Evolutionary conservation across 1,140 invertebrate species (phyloP).

Genomic region (Tetramorium simillimum): DNA sequence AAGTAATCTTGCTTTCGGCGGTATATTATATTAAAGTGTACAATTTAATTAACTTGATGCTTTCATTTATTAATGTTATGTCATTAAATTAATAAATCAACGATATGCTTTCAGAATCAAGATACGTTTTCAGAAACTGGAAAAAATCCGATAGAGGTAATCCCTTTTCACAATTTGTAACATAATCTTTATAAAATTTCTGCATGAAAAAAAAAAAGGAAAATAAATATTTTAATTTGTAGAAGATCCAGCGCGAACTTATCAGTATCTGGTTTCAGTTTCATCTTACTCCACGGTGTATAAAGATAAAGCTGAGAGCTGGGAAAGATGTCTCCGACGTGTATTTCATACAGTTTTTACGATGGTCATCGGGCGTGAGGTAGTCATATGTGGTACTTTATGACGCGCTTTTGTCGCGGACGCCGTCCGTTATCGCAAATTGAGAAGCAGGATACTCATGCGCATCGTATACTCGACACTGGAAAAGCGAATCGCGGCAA

Average conservation of each 20-base stretch:
- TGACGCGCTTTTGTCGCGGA: neutral
- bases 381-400: neutral
- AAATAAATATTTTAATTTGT: neutral
- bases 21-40: neutral
- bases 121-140: neutral
- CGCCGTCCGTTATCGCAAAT: constrained; percentile 25
- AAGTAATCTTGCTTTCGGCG: neutral
- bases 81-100: neutral
- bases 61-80: neutral
- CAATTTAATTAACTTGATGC: neutral
- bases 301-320: neutral
- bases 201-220: neutral
- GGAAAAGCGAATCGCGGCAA: neutral
- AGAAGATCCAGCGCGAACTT: neutral
- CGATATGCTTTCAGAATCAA: neutral
- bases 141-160: neutral
- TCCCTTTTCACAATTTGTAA: neutral
- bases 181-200: neutral
- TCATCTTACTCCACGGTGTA: neutral
- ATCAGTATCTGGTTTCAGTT: neutral
- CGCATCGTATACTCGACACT: neutral
- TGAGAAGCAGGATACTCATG: neutral
- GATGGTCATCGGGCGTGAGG: neutral
- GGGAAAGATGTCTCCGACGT: neutral
- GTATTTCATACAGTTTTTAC: constrained; percentile 10